Base-by-base conservation (phyloP, 1,140 invertebrate species). In the Pseudomyrmex concolor region DNA sequence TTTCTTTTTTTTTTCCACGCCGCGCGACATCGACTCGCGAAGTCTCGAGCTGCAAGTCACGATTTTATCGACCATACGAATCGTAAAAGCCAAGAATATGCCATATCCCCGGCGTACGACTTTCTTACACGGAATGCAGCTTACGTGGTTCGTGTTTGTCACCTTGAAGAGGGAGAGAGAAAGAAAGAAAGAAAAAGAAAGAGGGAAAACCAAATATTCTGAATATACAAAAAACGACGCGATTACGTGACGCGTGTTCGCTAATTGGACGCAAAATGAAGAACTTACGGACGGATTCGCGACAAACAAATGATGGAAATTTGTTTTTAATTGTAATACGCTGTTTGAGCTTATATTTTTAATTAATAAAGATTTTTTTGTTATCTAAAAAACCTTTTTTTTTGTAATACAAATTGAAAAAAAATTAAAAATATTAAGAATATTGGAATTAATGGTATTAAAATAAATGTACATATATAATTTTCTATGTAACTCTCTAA, bases 41-140 rank as follows among this genome's bases (percentile, higher is more conserved):
- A 83, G 72, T 83, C 34, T 34, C 81, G 50, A 62, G 22, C 60
- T 83, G 76, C 72, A 34, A 76, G 81, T 83, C 81, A 83, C 81
- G 81, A 83, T 83, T 83, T 83, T 83, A 83, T 83, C 81, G 81
- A 43, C 72, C 19, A 78, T 77, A 83, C 60, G 60, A 83, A 83
- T 83, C 72, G 81, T 83, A 83, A 83, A 83, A 83, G 71, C 60
- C 66, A 83, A 83, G 81, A 83, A 83, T 83, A 50, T 17, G 60
- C 60, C 66, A 76, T 64, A 60, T 13, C 62, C 71, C 34, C 34
- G 34, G 59, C 50, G 80, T 83, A 83, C 71, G 73, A 78, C 72
- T 83, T 83, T 83, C 81, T 66, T 83, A 77, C 62, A 77, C 62
- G 81, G 73, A 77, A 66, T 83, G 81, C 72, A 76, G 73, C 51